Conservation (phyloP, 2,113 vertebrate genomes). For the Clupea harengus region DNA sequence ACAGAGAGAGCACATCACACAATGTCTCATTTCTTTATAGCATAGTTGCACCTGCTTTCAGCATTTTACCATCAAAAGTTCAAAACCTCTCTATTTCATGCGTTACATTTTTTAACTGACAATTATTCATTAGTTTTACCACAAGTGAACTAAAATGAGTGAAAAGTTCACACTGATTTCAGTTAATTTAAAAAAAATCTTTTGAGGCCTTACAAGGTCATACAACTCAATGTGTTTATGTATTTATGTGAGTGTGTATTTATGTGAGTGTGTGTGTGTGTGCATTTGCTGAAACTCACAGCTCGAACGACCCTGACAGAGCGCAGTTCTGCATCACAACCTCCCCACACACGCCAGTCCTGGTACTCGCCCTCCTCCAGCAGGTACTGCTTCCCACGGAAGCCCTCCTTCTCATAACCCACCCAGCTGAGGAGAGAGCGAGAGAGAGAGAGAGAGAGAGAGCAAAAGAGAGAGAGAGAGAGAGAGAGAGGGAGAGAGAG, state of each 20-base stretch:
- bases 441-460: background rate
- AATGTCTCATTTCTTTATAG: background rate
- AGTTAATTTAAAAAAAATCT: background rate
- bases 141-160: background rate
- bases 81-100: too few species aligned
- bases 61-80: background rate
- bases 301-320: conserved; percentile 84
- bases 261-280: background rate
- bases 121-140: background rate
- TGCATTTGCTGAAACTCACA: conserved; percentile 68
- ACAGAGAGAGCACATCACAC: background rate
- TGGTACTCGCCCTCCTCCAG: conserved; percentile 94
- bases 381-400: conserved; percentile 91
- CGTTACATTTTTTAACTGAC: too few species aligned
- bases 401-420: conserved; percentile 91
- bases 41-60: background rate
- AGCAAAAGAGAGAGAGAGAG: background rate
- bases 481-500: background rate
- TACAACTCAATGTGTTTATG: background rate
- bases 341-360: conserved; percentile 91
- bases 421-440: conserved; percentile 80
- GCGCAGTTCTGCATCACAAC: conserved; percentile 74
- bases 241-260: background rate
- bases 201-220: background rate
- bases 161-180: background rate